phyloP scores from a whole-genome alignment of 2,888 invertebrate species.

The Agonum fuliginosum region DNA sequence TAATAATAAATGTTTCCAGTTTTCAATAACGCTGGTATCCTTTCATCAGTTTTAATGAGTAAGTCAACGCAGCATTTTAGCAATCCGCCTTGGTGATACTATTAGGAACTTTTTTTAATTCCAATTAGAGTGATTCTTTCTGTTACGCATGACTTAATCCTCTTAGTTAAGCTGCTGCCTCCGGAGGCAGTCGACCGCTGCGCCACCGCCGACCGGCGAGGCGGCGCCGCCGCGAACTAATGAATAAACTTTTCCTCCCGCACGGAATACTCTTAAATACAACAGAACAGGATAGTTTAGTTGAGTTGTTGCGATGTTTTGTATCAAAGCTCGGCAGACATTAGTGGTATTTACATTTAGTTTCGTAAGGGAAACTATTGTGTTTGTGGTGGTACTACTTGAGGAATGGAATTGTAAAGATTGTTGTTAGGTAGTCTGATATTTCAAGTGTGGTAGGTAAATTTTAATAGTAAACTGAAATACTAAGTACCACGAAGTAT shows the following conservation, averaged over 20 bases:
- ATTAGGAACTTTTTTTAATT: constrained; percentile 50
- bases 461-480: no score
- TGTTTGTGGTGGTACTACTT: no score
- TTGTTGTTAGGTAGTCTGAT: no score
- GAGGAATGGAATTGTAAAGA: no score
- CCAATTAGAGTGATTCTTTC: constrained; percentile 52
- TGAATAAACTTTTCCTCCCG: constrained; percentile 36
- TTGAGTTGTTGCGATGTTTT: no score
- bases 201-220: constrained; percentile 5
- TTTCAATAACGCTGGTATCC: no score
- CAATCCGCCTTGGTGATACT: background rate
- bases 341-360: background rate
- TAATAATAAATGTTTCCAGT: no score
- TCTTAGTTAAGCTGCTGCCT: constrained; percentile 35
- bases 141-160: constrained; percentile 53
- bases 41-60: background rate
- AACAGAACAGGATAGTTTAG: constrained; percentile 14
- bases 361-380: no score
- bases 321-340: background rate
- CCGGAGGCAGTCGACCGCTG: background rate
- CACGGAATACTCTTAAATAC: constrained; percentile 29
- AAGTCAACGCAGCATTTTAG: background rate
- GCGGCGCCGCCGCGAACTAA: constrained; percentile 6
- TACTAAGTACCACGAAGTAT: no score
- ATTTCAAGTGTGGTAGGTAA: no score